phyloP scores from a whole-genome alignment of 2,888 invertebrate genomes.

The Synanthedon myopaeformis region DNA sequence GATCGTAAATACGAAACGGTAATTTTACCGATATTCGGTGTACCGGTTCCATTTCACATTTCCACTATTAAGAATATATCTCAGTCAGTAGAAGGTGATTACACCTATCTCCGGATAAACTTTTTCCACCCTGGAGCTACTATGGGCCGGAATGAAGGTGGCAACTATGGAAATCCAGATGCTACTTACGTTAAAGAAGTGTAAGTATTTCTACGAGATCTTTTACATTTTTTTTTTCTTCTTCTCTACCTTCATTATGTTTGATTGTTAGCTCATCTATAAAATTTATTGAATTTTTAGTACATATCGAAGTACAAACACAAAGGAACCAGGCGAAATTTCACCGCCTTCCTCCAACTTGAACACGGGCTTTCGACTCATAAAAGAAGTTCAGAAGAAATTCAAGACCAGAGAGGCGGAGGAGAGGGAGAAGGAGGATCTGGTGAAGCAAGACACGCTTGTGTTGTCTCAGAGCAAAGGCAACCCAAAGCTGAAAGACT shows the following conservation, averaged over 20 bases:
- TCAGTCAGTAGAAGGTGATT: conserved; percentile 98
- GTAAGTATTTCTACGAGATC: conserved; percentile 63
- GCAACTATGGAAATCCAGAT: conserved; percentile 92
- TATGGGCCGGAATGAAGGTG: conserved; percentile 93
- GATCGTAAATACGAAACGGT: conserved; percentile 98
- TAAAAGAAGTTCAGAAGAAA: conserved; percentile 99
- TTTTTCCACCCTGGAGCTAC: conserved; percentile 99
- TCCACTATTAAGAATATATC: conserved; percentile 99
- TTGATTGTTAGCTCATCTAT: too few species aligned
- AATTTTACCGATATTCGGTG: conserved; percentile 96
- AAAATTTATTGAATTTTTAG: conserved; percentile 41
- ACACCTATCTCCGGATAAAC: conserved; percentile 97
- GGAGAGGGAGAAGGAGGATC: conserved; percentile 97
- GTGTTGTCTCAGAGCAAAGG: conserved; percentile 95
- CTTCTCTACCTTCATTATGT: too few species aligned
- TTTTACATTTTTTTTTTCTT: too few species aligned
- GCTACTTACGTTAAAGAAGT: conserved; percentile 98
- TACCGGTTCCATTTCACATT: conserved; percentile 98
- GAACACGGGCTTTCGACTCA: conserved; percentile 95
- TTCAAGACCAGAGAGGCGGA: conserved; percentile 99
- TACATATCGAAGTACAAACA: conserved; percentile 96
- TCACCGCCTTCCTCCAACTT: conserved; percentile 95
- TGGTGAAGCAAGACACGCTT: conserved; percentile 98
- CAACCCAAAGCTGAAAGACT: conserved; percentile 96
- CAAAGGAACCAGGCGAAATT: conserved; percentile 96